Conservation (phyloP, 2,113 vertebrate genomes). For the Bucco capensis region DNA sequence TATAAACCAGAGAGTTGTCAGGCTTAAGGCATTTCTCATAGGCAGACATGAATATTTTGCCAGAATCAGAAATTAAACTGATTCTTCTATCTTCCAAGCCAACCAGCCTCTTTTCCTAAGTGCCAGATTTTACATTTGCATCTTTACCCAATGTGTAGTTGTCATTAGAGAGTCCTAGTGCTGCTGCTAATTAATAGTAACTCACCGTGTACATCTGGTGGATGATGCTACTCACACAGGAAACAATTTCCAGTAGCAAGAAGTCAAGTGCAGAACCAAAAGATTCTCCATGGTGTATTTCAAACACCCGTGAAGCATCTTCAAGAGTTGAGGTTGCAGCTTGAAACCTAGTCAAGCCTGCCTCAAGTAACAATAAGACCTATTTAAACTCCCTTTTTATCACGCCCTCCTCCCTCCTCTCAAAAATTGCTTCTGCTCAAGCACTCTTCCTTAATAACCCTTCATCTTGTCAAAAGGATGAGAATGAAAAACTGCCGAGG, state of each 20-base stretch:
- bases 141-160: fast-evolving
- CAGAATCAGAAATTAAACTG: neutral
- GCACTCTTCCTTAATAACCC: neutral
- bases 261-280: neutral
- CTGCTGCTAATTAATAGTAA: neutral
- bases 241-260: neutral
- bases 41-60: neutral
- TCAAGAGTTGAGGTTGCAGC: neutral
- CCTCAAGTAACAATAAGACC: neutral
- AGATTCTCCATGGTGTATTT: neutral
- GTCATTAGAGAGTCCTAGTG: neutral
- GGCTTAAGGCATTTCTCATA: neutral
- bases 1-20: neutral
- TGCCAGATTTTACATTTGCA: neutral
- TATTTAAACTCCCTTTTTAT: neutral
- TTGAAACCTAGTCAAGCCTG: neutral
- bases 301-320: neutral
- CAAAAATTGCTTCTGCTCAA: neutral
- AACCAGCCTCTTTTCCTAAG: neutral
- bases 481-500: neutral
- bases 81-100: neutral
- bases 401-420: neutral
- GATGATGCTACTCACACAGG: neutral
- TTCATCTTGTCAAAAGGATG: neutral
- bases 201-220: neutral